Base-by-base conservation (phyloP, 2,888 invertebrate genomes). In the Agonopterix subpropinquella region DNA sequence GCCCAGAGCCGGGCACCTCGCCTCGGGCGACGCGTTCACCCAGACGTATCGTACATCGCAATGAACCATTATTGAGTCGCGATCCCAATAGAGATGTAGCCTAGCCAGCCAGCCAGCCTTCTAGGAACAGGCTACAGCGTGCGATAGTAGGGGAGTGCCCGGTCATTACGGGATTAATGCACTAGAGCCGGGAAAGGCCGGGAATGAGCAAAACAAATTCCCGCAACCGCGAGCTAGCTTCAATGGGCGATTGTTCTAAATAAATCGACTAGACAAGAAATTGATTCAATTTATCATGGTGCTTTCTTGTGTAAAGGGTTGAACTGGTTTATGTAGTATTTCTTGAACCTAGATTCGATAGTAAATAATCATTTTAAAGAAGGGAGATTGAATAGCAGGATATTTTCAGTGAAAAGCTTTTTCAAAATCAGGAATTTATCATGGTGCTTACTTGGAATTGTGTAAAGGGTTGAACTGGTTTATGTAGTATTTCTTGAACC, bases 41-140 rank as follows among this genome's bases (percentile, higher is more conserved):
- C 65, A 69, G 70, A 74, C 73, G 69, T 76, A 77, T 75, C 77
- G 70, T 52, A 70, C 72, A 77, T 78, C 73, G 71, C 68, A 73
- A 74, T 69, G 68, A 71, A 59, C 70, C 68, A 73, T 77, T 73
- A 75, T 66, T 67, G 65, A 70, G 65, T 57, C 28, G 59, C 67
- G 72, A 75, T 74, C 59, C 68, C 73, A 75, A 79, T 78, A 72
- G 74, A 79, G 79, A 76, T 72, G 77, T 78, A 71, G 28, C 28
- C 4, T 28, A 28, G 5, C 28, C 28, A 28, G 28, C 51, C 52
- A 50, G 50, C 54, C 52, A 44, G 49, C 47, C 36, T 43, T 39
- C 39, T 43, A 62, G 55, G 59, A 67, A 68, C 59, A 62, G 62
- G 61, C 57, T 54, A 57, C 61, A 71, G 59, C 56, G 41, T 9